Percentiles rank a stretch among this genome's conserved stretches.
Conservation (phyloP, 2,113 vertebrate species). For the Syrmaticus mikado region DNA sequence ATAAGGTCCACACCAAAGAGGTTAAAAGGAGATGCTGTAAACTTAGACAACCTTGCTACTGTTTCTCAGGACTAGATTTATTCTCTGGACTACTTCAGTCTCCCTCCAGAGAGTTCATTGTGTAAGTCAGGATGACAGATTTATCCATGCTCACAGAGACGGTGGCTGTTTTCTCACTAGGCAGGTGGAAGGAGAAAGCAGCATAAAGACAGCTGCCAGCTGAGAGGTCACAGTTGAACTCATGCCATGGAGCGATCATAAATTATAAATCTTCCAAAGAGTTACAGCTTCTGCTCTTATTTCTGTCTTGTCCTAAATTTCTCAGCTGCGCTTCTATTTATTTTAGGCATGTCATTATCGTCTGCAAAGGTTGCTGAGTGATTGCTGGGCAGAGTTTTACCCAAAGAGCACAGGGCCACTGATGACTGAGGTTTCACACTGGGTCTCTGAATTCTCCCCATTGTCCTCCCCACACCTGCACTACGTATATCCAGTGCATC, state of each 20-base stretch:
- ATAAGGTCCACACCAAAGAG: slow-evolving; percentile 68
- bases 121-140: slow-evolving; percentile 81
- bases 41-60: slow-evolving; percentile 72
- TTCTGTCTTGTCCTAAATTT: slow-evolving; percentile 69
- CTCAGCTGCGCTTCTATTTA: slow-evolving; percentile 73
- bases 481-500: rapidly evolving
- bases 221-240: slow-evolving; percentile 78
- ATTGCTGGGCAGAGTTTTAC: slow-evolving; percentile 5
- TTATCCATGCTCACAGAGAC: slow-evolving; percentile 77
- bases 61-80: slow-evolving; percentile 75
- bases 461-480: background rate
- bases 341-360: slow-evolving; percentile 65
- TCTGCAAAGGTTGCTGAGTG: background rate
- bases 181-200: slow-evolving; percentile 79
- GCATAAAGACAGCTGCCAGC: slow-evolving; percentile 80
- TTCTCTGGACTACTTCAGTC: slow-evolving; percentile 69
- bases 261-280: slow-evolving; percentile 80
- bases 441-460: background rate
- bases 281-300: slow-evolving; percentile 68
- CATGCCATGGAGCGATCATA: slow-evolving; percentile 81
- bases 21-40: slow-evolving; percentile 82
- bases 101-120: slow-evolving; percentile 75
- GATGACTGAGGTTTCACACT: background rate
- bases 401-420: background rate
- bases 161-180: slow-evolving; percentile 76